These are phyloP conservation scores for Danionella dracula DNA, from an alignment of 2,797 vertebrate genomes.

Conservation along the genomic window DNA sequence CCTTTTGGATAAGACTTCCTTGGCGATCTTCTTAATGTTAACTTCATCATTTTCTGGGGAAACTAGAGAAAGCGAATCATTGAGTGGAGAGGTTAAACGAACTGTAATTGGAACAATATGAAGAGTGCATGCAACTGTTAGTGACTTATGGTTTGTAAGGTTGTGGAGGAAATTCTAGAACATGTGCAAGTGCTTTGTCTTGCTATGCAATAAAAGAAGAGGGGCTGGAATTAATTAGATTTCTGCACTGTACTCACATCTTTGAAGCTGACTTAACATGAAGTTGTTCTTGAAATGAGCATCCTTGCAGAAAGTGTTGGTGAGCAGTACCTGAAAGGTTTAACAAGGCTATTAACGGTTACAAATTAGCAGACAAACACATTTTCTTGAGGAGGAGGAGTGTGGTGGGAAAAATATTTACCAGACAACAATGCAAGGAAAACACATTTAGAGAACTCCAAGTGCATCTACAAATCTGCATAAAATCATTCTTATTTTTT, in stretches of 20 bases:
- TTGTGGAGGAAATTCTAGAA: slow-evolving; percentile 49
- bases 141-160: slow-evolving; percentile 44
- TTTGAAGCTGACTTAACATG: slow-evolving; percentile 76
- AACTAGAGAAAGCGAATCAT: slow-evolving; percentile 61
- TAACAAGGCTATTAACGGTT: slow-evolving; percentile 5
- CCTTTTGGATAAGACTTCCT: slow-evolving; percentile 76
- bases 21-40: slow-evolving; percentile 83
- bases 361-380: background rate
- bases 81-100: slow-evolving; percentile 9
- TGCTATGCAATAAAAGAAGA: slow-evolving; percentile 40
- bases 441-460: no score
- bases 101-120: slow-evolving; percentile 34
- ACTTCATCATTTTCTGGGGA: slow-evolving; percentile 84
- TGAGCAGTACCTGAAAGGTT: slow-evolving; percentile 75
- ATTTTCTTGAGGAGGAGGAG: background rate
- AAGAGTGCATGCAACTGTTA: slow-evolving; percentile 24
- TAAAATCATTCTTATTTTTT: no score
- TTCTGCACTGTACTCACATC: slow-evolving; percentile 72
- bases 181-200: slow-evolving; percentile 58
- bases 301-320: slow-evolving; percentile 85
- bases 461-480: no score
- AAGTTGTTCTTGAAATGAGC: slow-evolving; percentile 85
- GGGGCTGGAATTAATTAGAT: slow-evolving; percentile 58
- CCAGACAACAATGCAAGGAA: background rate
- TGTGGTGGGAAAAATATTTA: background rate